These are phyloP conservation scores for Caloenas nicobarica DNA, from an alignment of 2,113 vertebrate genomes.

Conservation along the genomic window DNA sequence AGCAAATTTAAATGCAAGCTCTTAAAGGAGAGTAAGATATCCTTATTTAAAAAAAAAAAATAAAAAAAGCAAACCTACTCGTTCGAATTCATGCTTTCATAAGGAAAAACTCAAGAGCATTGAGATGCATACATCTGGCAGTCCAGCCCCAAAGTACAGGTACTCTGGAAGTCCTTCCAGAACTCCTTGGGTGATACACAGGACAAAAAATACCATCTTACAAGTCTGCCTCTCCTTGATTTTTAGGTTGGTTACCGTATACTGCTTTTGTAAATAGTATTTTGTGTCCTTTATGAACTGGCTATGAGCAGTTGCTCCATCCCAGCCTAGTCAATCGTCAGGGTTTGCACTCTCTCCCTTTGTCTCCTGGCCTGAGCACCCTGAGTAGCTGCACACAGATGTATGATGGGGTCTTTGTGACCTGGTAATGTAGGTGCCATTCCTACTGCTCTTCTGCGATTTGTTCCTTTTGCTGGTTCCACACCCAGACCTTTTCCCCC, in stretches of 20 bases:
- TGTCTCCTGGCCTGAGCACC: background rate
- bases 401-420: background rate
- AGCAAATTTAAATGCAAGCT: background rate
- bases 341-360: background rate
- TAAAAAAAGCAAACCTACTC: background rate
- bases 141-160: background rate
- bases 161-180: background rate
- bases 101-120: background rate
- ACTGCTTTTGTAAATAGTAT: background rate
- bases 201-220: background rate
- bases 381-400: background rate
- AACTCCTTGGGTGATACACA: accelerated
- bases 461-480: background rate
- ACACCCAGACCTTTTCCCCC: accelerated
- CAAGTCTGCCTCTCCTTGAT: background rate
- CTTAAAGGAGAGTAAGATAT: background rate
- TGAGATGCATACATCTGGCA: background rate
- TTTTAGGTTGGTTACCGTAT: background rate
- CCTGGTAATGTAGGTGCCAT: accelerated
- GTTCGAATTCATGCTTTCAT: background rate
- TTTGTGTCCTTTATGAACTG: background rate
- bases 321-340: background rate
- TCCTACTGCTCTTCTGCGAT: background rate
- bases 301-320: background rate
- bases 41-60: background rate